These are phyloP conservation scores for Rhyacophila evoluta DNA, from an alignment of 2,888 invertebrate genomes.

Conservation along the genomic window DNA sequence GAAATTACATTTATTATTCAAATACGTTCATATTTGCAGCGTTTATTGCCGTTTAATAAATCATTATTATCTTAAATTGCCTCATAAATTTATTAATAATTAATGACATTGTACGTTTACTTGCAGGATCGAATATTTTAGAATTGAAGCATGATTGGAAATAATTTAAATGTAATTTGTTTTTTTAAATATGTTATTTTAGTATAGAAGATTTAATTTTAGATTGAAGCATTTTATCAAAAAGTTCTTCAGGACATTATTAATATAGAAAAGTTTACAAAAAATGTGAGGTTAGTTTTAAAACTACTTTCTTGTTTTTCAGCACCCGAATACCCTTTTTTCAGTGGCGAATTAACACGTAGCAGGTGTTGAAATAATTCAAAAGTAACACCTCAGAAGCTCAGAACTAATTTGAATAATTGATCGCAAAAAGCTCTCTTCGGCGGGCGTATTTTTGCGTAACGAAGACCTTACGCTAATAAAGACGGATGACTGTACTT, in stretches of 20 bases:
- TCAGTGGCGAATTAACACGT: background rate
- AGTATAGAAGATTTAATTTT: no score
- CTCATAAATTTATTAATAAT: no score
- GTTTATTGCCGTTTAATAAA: no score
- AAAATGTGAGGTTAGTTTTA: background rate
- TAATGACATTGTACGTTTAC: no score
- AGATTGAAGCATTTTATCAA: no score
- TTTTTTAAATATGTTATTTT: no score
- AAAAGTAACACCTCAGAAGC: constrained; percentile 19
- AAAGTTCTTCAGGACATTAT: background rate
- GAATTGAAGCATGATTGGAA: no score
- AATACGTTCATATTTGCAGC: no score
- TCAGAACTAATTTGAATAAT: constrained; percentile 17
- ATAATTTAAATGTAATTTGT: no score
- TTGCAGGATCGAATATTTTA: no score
- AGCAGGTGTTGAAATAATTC: constrained; percentile 24
- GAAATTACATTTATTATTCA: no score
- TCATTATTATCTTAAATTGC: no score
- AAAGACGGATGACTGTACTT: constrained; percentile 17
- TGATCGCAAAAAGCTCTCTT: background rate
- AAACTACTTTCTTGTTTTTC: constrained; percentile 3
- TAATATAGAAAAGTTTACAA: background rate
- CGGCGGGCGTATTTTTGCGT: constrained; percentile 11
- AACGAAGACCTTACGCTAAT: background rate
- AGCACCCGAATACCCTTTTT: background rate